A percentile compares a stretch with the other conserved stretches of the same genome.
Evolutionary conservation across 1,140 invertebrate species (phyloP).

Genomic region (Himalopsyche phryganea): DNA sequence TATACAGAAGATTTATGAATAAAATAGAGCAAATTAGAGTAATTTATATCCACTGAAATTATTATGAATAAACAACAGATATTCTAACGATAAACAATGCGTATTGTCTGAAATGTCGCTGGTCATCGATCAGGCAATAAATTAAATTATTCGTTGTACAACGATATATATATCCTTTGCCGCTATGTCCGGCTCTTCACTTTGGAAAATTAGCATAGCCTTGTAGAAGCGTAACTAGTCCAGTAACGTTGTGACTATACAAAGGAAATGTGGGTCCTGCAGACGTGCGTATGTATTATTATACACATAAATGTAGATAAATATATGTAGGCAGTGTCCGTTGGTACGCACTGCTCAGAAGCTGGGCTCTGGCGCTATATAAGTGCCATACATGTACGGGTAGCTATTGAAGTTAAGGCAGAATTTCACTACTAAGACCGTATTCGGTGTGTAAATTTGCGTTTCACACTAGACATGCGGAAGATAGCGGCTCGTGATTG

Average conservation of each 20-base stretch:
- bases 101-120: too few relatives aligned
- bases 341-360: neutral
- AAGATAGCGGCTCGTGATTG: neutral
- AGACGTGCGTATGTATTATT: too few relatives aligned
- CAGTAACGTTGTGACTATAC: too few relatives aligned
- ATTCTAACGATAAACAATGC: too few relatives aligned
- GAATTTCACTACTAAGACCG: conserved; percentile 24
- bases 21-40: too few relatives aligned
- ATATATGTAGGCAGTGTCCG: conserved; percentile 1
- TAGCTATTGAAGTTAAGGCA: conserved; percentile 13
- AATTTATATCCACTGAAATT: too few relatives aligned
- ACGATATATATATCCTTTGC: neutral
- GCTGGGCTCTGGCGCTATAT: too few relatives aligned
- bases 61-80: too few relatives aligned
- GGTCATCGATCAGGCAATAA: too few relatives aligned
- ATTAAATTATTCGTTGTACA: neutral
- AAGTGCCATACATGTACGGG: neutral
- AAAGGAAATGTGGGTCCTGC: too few relatives aligned
- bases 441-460: conserved; percentile 27
- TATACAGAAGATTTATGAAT: too few relatives aligned
- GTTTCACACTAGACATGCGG: conserved; percentile 20
- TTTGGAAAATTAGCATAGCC: conserved; percentile 16
- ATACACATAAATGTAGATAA: too few relatives aligned
- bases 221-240: neutral
- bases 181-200: neutral